Evolutionary conservation across 1,140 invertebrate species (phyloP), one percentile per base, ranked within the genome.

Genomic region (Carposina sasakii): DNA sequence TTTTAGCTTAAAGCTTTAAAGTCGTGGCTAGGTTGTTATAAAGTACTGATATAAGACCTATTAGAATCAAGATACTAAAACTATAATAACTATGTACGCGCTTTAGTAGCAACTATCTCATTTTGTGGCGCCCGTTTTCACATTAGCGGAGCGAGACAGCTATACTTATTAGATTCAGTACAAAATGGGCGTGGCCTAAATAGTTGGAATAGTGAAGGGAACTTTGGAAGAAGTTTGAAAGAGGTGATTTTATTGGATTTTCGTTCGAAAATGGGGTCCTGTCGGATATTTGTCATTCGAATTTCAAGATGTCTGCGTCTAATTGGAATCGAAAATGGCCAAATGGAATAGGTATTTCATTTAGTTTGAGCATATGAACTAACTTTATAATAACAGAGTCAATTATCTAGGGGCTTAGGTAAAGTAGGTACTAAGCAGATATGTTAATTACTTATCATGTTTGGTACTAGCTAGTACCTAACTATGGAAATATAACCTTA

Each of bases 171-270:
- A 56, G 15, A 49, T 40, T 67, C 28, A 60, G 44, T 51, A 20
- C 31, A 28, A 30, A 45, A 54, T 43, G 67, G 77, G 79, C 73
- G 79, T 61, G 60, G 60, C 61, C 33, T 65, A 61, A 71, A 76
- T 82, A 82, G 76, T 82, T 74, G 55, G 53, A 65, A 67, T 76
- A 81, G 73, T 76, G 63, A 63, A 70, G 69, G 59, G 77, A 78
- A 67, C 81, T 83, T 67, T 43, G 68, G 67, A 74, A 74, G 69
- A 81, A 71, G 79, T 81, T 66, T 52, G 56, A 74, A 76, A 71
- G 71, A 74, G 69, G 69, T 61, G 60, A 57, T 77, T 78, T 81
- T 81, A 79, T 78, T 77, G 68, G 66, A 76, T 76, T 77, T 76
- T 78, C 60, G 55, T 59, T 60, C 34, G 58, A 44, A 57, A 66